Evolutionary conservation across 2,888 invertebrate genomes (phyloP), one percentile per base, ranked within the genome.

Genomic region (Sphecodes monilicornis): DNA sequence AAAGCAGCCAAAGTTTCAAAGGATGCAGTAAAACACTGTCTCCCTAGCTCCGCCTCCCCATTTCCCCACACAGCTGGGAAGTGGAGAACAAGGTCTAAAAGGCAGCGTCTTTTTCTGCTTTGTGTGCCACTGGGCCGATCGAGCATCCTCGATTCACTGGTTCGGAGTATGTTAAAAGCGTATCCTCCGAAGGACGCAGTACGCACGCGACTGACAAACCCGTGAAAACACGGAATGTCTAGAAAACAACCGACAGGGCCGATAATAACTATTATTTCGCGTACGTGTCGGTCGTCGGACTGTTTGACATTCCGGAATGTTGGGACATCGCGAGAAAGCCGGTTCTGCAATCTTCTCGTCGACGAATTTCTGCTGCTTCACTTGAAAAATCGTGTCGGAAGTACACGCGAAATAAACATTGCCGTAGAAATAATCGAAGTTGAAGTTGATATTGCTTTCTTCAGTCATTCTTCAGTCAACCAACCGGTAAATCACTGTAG

Each of bases 61-160:
- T 66, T 54, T 79, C 76, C 79, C 85, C 71, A 64, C 72, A 68
- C 75, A n/a, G 83, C 54, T 87, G 85, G 91, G 92, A 94, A 94
- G 94, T 94, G 89, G 94, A 94, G 90, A 94, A 94, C 77, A 93
- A 91, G 94, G 94, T 91, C 92, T 93, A 91, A 94, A 94, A 94
- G 93, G 90, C 91, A 82, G 78, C 83, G 82, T 78, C 86, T 80
- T 91, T 91, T 92, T 91, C 91, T 92, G 88, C 90, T 94, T 94
- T 94, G 93, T 94, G 90, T 94, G 94, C 94, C 94, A 94, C 94
- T 94, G 93, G 93, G 94, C 93, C 93, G 93, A 92, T 93, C 91
- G 90, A 91, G 86, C 92, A 92, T 91, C 91, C 91, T 92, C 92
- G 90, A 92, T 91, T 90, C 90, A 84, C 89, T 85, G 81, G 69